Conservation (phyloP, 2,113 vertebrate species). For the Cyprinodon tularosa region DNA sequence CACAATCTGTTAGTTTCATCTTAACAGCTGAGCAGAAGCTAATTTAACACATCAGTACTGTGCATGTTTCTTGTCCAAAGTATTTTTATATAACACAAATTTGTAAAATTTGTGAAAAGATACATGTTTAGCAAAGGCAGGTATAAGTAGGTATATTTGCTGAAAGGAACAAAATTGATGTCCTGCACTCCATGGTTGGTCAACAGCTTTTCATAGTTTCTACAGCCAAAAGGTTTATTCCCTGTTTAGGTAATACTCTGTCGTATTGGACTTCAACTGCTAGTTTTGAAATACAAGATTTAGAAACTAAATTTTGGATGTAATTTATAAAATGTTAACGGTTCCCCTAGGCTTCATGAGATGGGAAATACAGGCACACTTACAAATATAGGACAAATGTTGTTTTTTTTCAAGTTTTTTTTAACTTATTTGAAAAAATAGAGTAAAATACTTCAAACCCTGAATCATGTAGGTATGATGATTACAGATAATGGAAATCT, state of each 20-base stretch:
- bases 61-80: not conserved
- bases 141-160: not conserved
- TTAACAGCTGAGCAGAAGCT: not conserved
- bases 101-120: not conserved
- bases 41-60: not conserved
- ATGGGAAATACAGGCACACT: not conserved
- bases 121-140: not conserved
- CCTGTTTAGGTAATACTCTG: not conserved
- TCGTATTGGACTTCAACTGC: too few species aligned
- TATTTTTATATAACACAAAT: not conserved
- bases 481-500: too few species aligned
- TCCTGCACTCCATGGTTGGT: not conserved
- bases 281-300: not conserved
- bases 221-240: not conserved
- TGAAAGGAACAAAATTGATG: not conserved
- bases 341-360: not conserved
- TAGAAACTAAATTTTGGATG: too few species aligned
- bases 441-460: too few species aligned
- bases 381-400: not conserved
- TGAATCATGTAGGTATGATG: too few species aligned
- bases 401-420: too few species aligned
- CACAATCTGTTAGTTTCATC: not conserved
- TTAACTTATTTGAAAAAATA: too few species aligned
- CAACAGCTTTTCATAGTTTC: not conserved
- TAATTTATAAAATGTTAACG: too few species aligned